Conservation (phyloP, 92 coral and sea anemone species). For the Umimayanthus kanabou region DNA sequence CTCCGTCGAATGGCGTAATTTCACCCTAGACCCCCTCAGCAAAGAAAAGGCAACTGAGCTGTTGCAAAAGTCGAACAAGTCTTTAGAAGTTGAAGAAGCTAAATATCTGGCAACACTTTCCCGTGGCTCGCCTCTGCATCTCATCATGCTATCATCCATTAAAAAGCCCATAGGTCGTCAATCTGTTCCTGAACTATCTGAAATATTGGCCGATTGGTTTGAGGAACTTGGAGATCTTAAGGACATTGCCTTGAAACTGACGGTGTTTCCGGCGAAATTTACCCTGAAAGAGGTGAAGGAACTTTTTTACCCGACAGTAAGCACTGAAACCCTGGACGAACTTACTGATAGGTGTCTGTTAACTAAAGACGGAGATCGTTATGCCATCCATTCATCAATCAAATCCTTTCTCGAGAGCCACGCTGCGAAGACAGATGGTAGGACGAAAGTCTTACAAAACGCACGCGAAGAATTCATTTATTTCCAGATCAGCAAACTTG, state of each 20-base stretch:
- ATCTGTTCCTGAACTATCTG: not conserved
- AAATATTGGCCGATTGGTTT: not conserved
- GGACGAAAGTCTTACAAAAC: not conserved
- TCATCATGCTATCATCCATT: slow-evolving; percentile 2
- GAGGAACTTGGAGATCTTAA: not conserved
- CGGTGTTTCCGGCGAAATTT: not conserved
- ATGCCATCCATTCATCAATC: slow-evolving; percentile 11
- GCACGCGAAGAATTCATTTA: not conserved
- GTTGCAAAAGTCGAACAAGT: not conserved
- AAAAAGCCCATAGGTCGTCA: not conserved
- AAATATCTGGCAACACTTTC: not conserved
- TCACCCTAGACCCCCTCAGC: not conserved
- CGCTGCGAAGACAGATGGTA: not conserved
- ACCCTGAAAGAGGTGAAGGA: not conserved
- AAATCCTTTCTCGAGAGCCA: too few species aligned
- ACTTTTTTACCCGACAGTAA: not conserved
- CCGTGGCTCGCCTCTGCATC: slow-evolving; percentile 7
- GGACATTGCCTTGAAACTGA: not conserved
- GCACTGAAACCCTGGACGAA: not conserved
- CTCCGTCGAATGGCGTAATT: not conserved
- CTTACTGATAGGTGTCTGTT: not conserved
- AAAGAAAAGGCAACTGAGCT: not conserved
- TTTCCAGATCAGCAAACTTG: not conserved
- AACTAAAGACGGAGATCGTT: not conserved
- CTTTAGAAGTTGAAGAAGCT: not conserved